These are phyloP conservation scores for Agriopis marginaria DNA, from an alignment of 2,888 invertebrate species.

Conservation along the genomic window DNA sequence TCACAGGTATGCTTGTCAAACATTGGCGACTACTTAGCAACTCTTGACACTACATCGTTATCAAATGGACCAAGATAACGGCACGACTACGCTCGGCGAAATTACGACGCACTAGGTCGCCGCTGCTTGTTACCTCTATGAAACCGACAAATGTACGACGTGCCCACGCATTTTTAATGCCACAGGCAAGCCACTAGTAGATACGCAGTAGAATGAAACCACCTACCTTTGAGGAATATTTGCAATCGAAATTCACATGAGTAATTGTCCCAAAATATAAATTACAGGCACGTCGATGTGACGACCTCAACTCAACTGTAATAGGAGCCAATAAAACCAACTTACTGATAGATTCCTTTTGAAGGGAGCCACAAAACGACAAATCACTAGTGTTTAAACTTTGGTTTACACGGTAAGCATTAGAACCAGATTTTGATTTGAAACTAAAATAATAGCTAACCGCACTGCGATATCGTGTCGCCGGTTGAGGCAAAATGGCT, in stretches of 20 bases:
- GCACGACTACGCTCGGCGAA: constrained; percentile 77
- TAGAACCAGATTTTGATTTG: constrained; percentile 42
- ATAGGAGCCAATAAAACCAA: constrained; percentile 62
- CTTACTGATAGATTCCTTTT: constrained; percentile 58
- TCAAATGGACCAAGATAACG: constrained; percentile 80
- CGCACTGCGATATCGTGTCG: constrained; percentile 84
- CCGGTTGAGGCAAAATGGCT: constrained; percentile 86
- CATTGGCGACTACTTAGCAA: constrained; percentile 38
- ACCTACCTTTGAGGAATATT: constrained; percentile 10
- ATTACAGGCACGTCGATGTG: constrained; percentile 56
- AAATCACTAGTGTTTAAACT: constrained; percentile 39
- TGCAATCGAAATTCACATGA: constrained; percentile 36
- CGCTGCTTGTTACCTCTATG: constrained; percentile 58
- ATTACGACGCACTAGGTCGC: constrained; percentile 78
- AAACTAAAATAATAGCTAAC: constrained; percentile 63
- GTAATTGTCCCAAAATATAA: constrained; percentile 64
- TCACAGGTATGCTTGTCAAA: constrained; percentile 15
- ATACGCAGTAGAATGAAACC: constrained; percentile 28
- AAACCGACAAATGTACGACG: constrained; percentile 52
- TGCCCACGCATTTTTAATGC: constrained; percentile 53
- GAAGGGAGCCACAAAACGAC: constrained; percentile 32
- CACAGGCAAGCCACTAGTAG: constrained; percentile 37
- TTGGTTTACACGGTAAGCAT: constrained; percentile 40
- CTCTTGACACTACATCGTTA: constrained; percentile 60
- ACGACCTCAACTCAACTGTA: constrained; percentile 54